Evolutionary conservation across 2,797 vertebrate species (phyloP).

Genomic region (Cossypha heuglini): DNA sequence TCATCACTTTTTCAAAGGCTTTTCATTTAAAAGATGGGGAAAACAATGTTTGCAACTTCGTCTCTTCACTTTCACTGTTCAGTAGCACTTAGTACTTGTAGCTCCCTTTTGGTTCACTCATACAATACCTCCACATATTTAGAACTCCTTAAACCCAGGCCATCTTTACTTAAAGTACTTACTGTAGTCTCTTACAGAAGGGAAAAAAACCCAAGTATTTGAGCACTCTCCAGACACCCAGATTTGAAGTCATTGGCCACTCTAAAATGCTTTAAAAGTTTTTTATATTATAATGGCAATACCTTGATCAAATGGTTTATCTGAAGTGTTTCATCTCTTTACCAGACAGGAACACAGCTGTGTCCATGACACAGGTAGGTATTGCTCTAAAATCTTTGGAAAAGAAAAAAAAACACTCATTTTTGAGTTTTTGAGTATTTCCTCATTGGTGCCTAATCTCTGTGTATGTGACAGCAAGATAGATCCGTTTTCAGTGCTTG

Average conservation of each 20-base stretch:
- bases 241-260: neutral
- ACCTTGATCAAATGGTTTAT: neutral
- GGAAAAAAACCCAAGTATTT: neutral
- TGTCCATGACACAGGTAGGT: neutral
- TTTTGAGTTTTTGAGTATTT: neutral
- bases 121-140: fast-evolving
- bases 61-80: neutral
- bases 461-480: neutral
- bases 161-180: neutral
- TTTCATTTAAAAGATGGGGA: neutral
- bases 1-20: neutral
- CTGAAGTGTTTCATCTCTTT: neutral
- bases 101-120: neutral
- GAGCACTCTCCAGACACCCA: neutral
- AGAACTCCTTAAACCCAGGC: neutral
- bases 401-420: neutral
- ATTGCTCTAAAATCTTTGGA: neutral
- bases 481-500: neutral
- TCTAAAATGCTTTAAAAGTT: neutral
- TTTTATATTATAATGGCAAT: neutral
- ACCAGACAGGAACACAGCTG: neutral
- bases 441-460: neutral
- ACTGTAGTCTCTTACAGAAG: neutral
- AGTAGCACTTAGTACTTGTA: neutral
- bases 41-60: neutral